These are phyloP conservation scores for Actinia equina DNA, from an alignment of 64 coral and sea anemone species.

Conservation along the genomic window DNA sequence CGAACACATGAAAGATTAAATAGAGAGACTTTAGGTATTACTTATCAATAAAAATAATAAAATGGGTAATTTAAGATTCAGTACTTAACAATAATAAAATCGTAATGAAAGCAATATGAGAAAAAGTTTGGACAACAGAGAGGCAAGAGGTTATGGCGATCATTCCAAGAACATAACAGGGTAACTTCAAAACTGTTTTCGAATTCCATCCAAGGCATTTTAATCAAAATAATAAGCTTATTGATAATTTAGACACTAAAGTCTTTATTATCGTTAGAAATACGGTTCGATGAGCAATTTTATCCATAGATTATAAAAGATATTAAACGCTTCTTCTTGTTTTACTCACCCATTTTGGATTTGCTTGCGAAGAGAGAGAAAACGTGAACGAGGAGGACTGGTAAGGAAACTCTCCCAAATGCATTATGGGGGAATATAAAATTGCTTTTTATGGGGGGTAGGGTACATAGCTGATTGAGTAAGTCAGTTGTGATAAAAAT, in stretches of 20 bases:
- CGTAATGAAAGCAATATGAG: neutral
- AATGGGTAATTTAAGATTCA: neutral
- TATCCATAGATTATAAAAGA: slow-evolving; percentile 48
- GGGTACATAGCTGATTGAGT: neutral
- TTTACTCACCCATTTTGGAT: slow-evolving; percentile 70
- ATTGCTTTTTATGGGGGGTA: neutral
- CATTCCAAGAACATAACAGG: neutral
- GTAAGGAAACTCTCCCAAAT: neutral
- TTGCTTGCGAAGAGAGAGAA: slow-evolving; percentile 65
- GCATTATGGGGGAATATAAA: slow-evolving; percentile 13
- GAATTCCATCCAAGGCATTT: neutral
- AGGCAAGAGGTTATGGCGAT: neutral
- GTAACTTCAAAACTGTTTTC: neutral
- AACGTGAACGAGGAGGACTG: slow-evolving; percentile 37
- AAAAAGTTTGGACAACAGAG: neutral
- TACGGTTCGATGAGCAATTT: neutral
- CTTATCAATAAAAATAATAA: neutral
- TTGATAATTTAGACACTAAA: neutral
- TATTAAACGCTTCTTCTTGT: neutral
- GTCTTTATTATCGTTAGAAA: neutral
- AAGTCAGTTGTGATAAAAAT: too few species aligned
- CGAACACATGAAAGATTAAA: neutral
- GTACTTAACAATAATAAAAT: neutral
- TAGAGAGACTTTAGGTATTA: neutral
- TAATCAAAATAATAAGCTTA: neutral